Evolutionary conservation across 2,888 invertebrate species (phyloP).

Genomic region (Serrognathus titanus): DNA sequence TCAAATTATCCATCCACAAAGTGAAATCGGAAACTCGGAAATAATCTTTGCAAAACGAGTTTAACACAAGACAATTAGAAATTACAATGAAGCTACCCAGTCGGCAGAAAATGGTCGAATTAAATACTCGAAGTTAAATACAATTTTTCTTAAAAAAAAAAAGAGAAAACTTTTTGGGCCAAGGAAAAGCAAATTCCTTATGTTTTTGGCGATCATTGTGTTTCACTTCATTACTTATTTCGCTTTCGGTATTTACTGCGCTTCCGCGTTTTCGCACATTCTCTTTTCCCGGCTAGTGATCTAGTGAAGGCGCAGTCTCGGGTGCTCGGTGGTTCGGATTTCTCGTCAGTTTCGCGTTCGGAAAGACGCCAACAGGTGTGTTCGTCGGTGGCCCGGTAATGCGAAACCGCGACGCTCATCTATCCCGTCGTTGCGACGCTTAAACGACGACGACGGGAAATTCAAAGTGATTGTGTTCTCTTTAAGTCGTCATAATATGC

Average conservation of each 20-base stretch:
- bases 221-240: no score
- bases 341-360: constrained; percentile 20
- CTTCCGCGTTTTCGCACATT: constrained; percentile 5
- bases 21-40: no score
- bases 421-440: not conserved
- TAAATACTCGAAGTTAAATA: no score
- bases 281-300: constrained; percentile 5
- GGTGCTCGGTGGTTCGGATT: constrained; percentile 4
- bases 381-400: constrained; percentile 3
- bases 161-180: no score
- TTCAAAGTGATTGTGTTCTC: no score
- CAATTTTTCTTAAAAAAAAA: no score
- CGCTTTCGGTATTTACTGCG: constrained; percentile 1
- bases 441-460: no score
- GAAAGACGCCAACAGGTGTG: constrained; percentile 28
- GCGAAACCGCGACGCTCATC: not conserved
- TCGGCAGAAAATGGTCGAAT: no score
- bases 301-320: constrained; percentile 14
- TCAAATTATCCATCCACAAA: no score
- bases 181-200: not conserved
- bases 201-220: not conserved
- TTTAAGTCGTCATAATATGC: no score
- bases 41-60: not conserved
- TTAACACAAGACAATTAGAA: not conserved
- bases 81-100: no score